phyloP scores from a whole-genome alignment of 2,797 vertebrate species.

The Ambastaia sidthimunki region DNA sequence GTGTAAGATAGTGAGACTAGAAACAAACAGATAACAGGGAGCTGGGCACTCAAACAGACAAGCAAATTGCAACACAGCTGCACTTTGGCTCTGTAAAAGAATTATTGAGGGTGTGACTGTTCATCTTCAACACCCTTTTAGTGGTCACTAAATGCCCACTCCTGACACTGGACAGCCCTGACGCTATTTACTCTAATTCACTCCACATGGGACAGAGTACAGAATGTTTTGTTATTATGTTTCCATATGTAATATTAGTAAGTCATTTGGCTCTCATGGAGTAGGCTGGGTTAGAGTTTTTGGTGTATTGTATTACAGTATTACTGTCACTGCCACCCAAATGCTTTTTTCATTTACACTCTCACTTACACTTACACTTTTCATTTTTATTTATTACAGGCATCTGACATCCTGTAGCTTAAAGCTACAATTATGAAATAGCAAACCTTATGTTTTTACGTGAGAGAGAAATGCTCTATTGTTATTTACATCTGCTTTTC shows the following conservation, averaged over 20 bases:
- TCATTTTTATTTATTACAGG: neutral
- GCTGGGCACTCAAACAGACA: neutral
- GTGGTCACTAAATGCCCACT: constrained; percentile 39
- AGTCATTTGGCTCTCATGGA: neutral
- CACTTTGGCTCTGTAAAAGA: constrained; percentile 32
- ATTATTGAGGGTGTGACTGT: constrained; percentile 34
- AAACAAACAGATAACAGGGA: neutral
- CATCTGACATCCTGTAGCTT: neutral
- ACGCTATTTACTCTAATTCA: constrained; percentile 21
- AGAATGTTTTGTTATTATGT: neutral
- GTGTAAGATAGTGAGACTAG: neutral
- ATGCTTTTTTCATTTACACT: neutral
- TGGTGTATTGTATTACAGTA: neutral
- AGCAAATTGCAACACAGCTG: constrained; percentile 19
- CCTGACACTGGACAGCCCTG: constrained; percentile 25
- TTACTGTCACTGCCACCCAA: neutral
- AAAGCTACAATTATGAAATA: neutral
- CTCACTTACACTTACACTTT: too few species aligned
- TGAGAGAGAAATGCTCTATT: neutral
- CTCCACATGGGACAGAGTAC: neutral
- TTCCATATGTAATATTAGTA: neutral
- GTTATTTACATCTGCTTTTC: constrained; percentile 28
- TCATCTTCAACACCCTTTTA: constrained; percentile 47
- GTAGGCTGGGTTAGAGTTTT: neutral
- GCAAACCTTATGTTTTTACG: neutral